These are phyloP conservation scores for Grammomys dolichurus DNA, from an alignment of 2,113 vertebrate genomes.

Conservation along the genomic window DNA sequence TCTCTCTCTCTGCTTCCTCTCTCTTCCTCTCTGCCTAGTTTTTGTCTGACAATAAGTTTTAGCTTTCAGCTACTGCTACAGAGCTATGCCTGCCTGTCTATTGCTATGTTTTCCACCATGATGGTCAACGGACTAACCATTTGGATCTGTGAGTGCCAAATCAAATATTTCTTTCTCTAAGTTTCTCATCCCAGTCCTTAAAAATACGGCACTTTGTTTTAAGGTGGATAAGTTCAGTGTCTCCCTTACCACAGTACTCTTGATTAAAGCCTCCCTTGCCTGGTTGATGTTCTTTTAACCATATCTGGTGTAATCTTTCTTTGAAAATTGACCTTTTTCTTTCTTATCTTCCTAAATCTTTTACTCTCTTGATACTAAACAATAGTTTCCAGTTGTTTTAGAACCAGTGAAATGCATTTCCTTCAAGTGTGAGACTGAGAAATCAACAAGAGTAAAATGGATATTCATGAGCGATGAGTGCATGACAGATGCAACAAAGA, in stretches of 20 bases:
- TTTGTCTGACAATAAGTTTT: background rate
- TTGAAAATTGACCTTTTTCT: background rate
- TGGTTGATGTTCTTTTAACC: background rate
- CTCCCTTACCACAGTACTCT: background rate
- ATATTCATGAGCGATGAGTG: background rate
- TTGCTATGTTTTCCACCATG: background rate
- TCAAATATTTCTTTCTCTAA: background rate
- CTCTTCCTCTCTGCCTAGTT: background rate
- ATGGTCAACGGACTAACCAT: background rate
- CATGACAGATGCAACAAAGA: slow-evolving; percentile 13
- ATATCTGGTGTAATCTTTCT: background rate
- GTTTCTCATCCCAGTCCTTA: background rate
- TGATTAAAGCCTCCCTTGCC: background rate
- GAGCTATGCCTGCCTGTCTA: background rate
- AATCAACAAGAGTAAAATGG: slow-evolving; percentile 45
- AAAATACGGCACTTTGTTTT: background rate
- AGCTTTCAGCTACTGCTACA: background rate
- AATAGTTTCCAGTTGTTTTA: slow-evolving; percentile 40
- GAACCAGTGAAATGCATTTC: slow-evolving; percentile 26
- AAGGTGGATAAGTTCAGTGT: background rate
- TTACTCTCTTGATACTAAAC: background rate
- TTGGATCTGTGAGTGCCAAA: background rate
- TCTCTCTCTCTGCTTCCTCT: too few relatives aligned
- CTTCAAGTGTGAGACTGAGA: slow-evolving; percentile 49
- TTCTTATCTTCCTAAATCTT: slow-evolving; percentile 7